These are phyloP conservation scores for Scatophagus argus DNA, from an alignment of 2,113 vertebrate genomes.

Conservation along the genomic window DNA sequence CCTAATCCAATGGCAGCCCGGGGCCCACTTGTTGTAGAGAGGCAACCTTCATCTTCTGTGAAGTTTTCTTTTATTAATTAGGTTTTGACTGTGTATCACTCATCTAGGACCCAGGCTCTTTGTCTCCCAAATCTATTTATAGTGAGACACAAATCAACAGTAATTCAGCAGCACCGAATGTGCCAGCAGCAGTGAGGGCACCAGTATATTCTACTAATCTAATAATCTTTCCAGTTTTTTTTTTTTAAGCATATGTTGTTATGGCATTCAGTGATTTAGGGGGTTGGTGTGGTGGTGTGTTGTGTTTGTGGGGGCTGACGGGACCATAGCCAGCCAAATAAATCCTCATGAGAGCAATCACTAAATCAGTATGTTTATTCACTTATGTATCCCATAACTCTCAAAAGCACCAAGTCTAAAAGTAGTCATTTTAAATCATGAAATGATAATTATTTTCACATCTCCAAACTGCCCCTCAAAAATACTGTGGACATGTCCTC, in stretches of 20 bases:
- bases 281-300: neutral
- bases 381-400: neutral
- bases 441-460: neutral
- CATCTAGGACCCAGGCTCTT: neutral
- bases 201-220: conserved; percentile 31
- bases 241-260: conserved; percentile 36
- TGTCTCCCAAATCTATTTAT: conserved; percentile 12
- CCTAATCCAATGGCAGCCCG: conserved; percentile 79
- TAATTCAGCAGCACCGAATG: conserved; percentile 12
- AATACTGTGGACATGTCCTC: neutral
- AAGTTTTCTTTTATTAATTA: conserved; percentile 25
- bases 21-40: conserved; percentile 38
- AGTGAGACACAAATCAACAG: neutral
- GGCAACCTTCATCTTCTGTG: conserved; percentile 43
- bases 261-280: conserved; percentile 3
- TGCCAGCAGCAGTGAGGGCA: conserved; percentile 2
- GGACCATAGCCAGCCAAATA: neutral
- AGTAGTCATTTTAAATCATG: no score
- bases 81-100: conserved; percentile 3
- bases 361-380: neutral
- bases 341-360: neutral
- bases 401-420: no score
- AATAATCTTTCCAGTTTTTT: conserved; percentile 47
- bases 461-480: neutral
- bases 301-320: neutral